Conservation (phyloP, 2,797 vertebrate genomes). For the Chrysocyon brachyurus region DNA sequence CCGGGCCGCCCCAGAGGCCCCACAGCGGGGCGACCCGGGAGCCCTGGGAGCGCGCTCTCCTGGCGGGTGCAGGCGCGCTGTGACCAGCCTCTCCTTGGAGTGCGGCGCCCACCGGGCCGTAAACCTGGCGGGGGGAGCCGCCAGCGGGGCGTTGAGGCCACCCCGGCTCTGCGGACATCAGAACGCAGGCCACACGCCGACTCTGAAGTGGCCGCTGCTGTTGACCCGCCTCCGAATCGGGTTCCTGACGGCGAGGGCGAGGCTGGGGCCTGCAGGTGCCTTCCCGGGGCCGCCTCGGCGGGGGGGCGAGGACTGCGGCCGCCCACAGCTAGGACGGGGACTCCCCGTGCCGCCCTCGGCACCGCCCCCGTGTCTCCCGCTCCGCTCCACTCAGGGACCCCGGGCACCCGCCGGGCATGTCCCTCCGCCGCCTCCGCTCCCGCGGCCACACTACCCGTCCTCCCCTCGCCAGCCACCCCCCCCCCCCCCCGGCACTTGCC, state of each 20-base stretch:
- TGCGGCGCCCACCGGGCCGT: fast-evolving
- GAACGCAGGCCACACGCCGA: fast-evolving
- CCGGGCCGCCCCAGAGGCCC: fast-evolving
- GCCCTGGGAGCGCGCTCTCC: background rate
- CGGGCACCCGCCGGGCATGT: background rate
- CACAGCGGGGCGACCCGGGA: fast-evolving
- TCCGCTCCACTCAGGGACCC: background rate
- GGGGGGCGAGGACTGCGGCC: fast-evolving
- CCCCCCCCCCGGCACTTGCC: too few relatives aligned
- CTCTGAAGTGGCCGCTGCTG: background rate
- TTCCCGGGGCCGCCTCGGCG: background rate
- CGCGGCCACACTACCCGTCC: fast-evolving
- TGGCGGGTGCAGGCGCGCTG: too few relatives aligned
- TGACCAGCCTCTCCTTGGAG: background rate
- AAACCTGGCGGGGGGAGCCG: background rate
- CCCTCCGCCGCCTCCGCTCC: background rate
- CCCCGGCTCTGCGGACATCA: background rate
- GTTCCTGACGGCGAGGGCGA: too few relatives aligned
- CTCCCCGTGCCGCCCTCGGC: background rate
- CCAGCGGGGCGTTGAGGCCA: background rate
- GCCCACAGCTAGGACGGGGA: too few relatives aligned
- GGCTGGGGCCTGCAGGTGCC: too few relatives aligned
- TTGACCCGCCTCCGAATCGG: background rate
- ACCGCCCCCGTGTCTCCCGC: too few relatives aligned
- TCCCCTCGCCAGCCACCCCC: background rate